A percentile compares a stretch with the other conserved stretches of the same genome.
Conservation (phyloP, 2,113 vertebrate species). For the Cynoglossus semilaevis region DNA sequence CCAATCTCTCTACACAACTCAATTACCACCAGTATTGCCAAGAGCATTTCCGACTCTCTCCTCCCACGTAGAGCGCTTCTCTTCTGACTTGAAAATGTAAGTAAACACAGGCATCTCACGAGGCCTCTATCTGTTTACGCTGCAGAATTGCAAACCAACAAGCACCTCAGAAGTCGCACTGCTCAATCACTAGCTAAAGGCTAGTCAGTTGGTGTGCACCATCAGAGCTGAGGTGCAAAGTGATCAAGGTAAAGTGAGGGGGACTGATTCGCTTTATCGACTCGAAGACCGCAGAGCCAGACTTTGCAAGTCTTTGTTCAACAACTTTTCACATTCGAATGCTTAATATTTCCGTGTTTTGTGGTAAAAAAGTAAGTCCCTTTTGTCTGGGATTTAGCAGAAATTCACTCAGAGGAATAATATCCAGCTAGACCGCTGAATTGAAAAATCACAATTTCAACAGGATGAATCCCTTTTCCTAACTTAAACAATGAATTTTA, state of each 20-base stretch:
- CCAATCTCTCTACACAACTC: slow-evolving; percentile 33
- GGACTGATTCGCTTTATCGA: slow-evolving; percentile 17
- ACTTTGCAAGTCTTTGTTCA: slow-evolving; percentile 11
- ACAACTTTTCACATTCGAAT: slow-evolving; percentile 2
- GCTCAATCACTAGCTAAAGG: slow-evolving; percentile 47
- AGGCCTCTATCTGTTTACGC: slow-evolving; percentile 25
- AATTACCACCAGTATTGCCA: slow-evolving; percentile 47
- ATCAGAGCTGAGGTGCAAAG: background rate
- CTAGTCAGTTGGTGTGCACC: slow-evolving; percentile 46
- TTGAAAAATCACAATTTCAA: slow-evolving; percentile 41
- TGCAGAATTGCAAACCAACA: slow-evolving; percentile 28
- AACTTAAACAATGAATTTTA: slow-evolving; percentile 57
- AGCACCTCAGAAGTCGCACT: slow-evolving; percentile 33
- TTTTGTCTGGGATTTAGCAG: slow-evolving; percentile 9
- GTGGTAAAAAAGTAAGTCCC: slow-evolving; percentile 2
- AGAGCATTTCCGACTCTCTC: slow-evolving; percentile 41
- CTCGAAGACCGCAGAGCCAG: slow-evolving; percentile 17
- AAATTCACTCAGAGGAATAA: slow-evolving; percentile 13
- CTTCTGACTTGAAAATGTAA: slow-evolving; percentile 34
- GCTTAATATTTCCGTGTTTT: slow-evolving; percentile 8
- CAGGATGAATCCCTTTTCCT: slow-evolving; percentile 32
- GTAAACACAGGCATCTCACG: slow-evolving; percentile 21
- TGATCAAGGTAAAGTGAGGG: background rate
- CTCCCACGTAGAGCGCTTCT: slow-evolving; percentile 43
- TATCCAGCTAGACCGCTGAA: slow-evolving; percentile 8